A percentile compares a stretch with the other conserved stretches of the same genome.
phyloP scores from a whole-genome alignment of 2,888 invertebrate species.

The Teleogryllus oceanicus region DNA sequence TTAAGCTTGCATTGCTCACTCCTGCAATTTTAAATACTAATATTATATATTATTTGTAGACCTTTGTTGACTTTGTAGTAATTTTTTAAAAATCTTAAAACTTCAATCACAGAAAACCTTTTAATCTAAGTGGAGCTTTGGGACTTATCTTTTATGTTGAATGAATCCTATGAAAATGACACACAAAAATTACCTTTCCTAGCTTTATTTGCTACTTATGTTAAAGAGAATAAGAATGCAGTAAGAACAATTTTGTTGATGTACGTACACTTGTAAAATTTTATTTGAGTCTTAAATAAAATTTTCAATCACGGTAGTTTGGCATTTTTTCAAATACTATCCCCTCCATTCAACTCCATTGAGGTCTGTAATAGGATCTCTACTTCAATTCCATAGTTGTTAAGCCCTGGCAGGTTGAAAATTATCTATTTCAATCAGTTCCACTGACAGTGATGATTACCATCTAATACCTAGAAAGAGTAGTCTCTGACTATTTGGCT shows the following conservation, averaged over 20 bases:
- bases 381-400: neutral
- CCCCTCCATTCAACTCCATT: constrained; percentile 30
- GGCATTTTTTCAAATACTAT: constrained; percentile 30
- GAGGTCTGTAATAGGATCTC: neutral
- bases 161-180: constrained; percentile 33
- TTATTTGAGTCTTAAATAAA: constrained; percentile 35
- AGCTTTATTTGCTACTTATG: constrained; percentile 18
- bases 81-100: constrained; percentile 31
- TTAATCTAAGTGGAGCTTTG: neutral
- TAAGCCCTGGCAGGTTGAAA: neutral
- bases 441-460: constrained; percentile 10
- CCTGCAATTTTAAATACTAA: constrained; percentile 33
- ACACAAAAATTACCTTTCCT: neutral
- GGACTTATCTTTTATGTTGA: constrained; percentile 27
- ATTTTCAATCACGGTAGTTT: constrained; percentile 30
- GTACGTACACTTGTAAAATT: constrained; percentile 36
- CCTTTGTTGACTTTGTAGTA: constrained; percentile 33
- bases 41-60: constrained; percentile 34
- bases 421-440: neutral
- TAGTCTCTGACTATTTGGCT: neutral
- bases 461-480: neutral
- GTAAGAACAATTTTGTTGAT: constrained; percentile 28
- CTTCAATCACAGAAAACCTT: constrained; percentile 35
- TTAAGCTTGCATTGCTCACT: constrained; percentile 35
- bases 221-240: constrained; percentile 7